Conservation (phyloP, 2,113 vertebrate species). For the Pachypanchax playfairii region DNA sequence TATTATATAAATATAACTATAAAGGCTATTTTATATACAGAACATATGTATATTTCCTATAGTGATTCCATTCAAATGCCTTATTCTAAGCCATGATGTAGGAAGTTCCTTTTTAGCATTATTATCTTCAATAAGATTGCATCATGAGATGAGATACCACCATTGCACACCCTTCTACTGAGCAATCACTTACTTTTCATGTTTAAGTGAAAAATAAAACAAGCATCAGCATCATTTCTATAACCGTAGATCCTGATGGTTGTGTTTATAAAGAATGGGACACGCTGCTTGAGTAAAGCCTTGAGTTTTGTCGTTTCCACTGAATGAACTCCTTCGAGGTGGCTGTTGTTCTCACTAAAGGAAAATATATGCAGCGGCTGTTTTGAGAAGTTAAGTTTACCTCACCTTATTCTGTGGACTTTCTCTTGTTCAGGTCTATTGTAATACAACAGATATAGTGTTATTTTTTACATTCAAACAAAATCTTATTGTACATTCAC, state of each 20-base stretch:
- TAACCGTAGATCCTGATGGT: not conserved
- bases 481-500: conserved; percentile 27
- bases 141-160: too few species aligned
- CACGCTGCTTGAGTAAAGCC: not conserved
- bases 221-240: not conserved
- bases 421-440: conserved; percentile 62
- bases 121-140: conserved; percentile 13
- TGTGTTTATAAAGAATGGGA: conserved; percentile 5
- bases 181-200: not conserved
- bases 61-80: conserved; percentile 50
- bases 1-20: not conserved
- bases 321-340: conserved; percentile 6
- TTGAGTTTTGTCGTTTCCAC: conserved; percentile 2
- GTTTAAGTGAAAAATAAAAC: not conserved
- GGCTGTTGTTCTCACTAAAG: not conserved
- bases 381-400: conserved; percentile 44
- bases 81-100: conserved; percentile 48
- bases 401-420: conserved; percentile 54
- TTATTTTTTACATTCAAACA: conserved; percentile 59
- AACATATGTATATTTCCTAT: conserved; percentile 29
- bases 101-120: conserved; percentile 17
- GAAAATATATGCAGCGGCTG: conserved; percentile 15
- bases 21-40: conserved; percentile 10
- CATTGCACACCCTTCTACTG: too few species aligned
- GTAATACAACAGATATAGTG: conserved; percentile 30